Percentiles rank a stretch among this genome's conserved stretches.
Conservation (phyloP, 35 echinoderm and acorn worm species). For the Ptychodera flava region DNA sequence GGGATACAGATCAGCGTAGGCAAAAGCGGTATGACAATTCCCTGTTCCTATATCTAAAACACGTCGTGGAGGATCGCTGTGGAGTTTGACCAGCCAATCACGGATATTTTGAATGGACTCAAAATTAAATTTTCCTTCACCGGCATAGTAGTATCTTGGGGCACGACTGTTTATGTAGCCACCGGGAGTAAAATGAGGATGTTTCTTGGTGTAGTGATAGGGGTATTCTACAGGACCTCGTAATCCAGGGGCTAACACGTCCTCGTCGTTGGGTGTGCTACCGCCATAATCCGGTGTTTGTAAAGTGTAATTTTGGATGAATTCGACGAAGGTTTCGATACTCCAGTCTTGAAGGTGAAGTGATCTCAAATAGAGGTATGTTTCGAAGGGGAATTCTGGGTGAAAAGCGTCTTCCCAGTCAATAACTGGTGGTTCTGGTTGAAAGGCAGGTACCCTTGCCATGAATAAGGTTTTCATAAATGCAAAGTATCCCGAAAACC, state of each 20-base stretch:
- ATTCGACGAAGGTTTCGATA: conserved; percentile 20
- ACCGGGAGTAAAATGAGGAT: conserved; percentile 36
- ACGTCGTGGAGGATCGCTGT: conserved; percentile 13
- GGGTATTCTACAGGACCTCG: conserved; percentile 11
- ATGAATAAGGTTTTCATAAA: conserved; percentile 37
- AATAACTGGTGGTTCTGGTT: conserved; percentile 51
- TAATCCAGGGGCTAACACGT: conserved; percentile 42
- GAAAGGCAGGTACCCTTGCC: conserved; percentile 29
- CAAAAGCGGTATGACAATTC: conserved; percentile 22
- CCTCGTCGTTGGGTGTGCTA: conserved; percentile 10
- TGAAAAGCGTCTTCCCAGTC: conserved; percentile 24
- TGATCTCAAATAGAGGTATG: conserved; percentile 37
- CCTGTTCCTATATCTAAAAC: conserved; percentile 47
- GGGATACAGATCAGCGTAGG: conserved; percentile 33
- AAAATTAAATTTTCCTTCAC: conserved; percentile 50
- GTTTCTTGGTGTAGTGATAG: conserved; percentile 43
- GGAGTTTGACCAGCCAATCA: conserved; percentile 30
- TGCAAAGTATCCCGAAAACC: conserved; percentile 28
- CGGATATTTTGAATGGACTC: background rate
- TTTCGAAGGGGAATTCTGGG: conserved; percentile 37
- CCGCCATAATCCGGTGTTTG: conserved; percentile 10
- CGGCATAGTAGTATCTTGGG: conserved; percentile 29
- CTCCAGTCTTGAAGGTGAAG: conserved; percentile 29
- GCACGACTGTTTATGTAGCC: conserved; percentile 35
- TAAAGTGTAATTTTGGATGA: conserved; percentile 6